A percentile compares a stretch with the other conserved stretches of the same genome.
Evolutionary conservation across 2,797 vertebrate species (phyloP).

Genomic region (Acrocephalus scirpaceus): DNA sequence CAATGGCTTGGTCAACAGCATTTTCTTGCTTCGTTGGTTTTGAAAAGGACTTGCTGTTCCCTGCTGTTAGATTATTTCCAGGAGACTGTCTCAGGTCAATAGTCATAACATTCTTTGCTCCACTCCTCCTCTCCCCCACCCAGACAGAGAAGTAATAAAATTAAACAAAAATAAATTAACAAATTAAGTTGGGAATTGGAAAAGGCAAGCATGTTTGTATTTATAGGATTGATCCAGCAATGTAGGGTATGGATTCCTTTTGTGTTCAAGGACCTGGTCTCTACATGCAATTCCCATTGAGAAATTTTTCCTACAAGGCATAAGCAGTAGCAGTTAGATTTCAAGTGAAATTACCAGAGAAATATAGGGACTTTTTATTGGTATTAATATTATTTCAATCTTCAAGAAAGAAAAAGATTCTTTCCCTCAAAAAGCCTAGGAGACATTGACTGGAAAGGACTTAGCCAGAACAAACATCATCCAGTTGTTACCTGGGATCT

Average conservation of each 20-base stretch:
- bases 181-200: neutral
- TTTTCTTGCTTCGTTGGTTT: constrained; percentile 73
- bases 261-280: neutral
- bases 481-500: neutral
- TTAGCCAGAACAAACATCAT: neutral
- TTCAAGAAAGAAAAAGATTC: neutral
- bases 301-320: neutral
- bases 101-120: constrained; percentile 36
- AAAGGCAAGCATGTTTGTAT: neutral
- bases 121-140: neutral
- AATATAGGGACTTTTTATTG: neutral
- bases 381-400: neutral
- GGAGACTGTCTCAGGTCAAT: constrained; percentile 68
- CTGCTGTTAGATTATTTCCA: constrained; percentile 74
- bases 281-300: neutral
- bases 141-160: neutral
- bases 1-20: constrained; percentile 64
- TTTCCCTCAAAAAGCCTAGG: neutral
- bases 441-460: neutral
- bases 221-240: neutral
- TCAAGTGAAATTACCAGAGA: neutral
- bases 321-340: neutral
- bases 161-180: neutral
- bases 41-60: constrained; percentile 64
- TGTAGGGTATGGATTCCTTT: neutral